Evolutionary conservation across 2,113 vertebrate genomes (phyloP), one percentile per base, ranked within the genome.

Genomic region (Engystomops pustulosus): DNA sequence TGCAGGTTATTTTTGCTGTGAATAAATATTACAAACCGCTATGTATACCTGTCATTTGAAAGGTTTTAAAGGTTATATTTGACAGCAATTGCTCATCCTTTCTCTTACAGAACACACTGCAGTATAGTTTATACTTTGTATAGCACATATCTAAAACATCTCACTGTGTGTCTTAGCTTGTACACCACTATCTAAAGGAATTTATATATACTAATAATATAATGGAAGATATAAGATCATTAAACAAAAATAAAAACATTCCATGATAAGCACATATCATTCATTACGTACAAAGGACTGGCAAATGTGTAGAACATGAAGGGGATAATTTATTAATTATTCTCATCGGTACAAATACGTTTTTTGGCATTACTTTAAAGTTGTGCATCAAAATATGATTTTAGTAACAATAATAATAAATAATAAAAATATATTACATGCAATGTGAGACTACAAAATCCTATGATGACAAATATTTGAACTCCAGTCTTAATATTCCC

Each of bases 21-120:
- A 74, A 74, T 74, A 74, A 74, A 74, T 74, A 74, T 74, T 74
- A 74, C 70, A 74, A 74, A 74, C 70, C 49, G 70, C 41, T 74
- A 74, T 30, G 41, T 45, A 74, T 47, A 74, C 70, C 70, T 74
- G 70, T 74, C 70, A 74, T 74, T 47, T 74, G 25, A 74, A 27
- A 72, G 70, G 25, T 74, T 74, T 74, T 74, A 74, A 74, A 74
- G 70, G 41, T 47, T 47, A 30, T 30, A 74, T 74, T 17, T 74
- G 70, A 74, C 70, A 74, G 70, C 23, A 47, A 44, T 49, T 45
- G 70, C 70, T 72, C 69, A 74, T 74, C 70, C 44, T 49, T 45
- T 74, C 41, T 32, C 18, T 49, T 45, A 72, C 12, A 27, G 23
- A 49, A 74, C 11, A 74, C 70, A 74, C 41, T 45, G 41, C 25